Percentiles rank a stretch among this genome's conserved stretches.
Evolutionary conservation across 2,797 vertebrate species (phyloP).

Genomic region (Microctenopoma stevenorrisi): DNA sequence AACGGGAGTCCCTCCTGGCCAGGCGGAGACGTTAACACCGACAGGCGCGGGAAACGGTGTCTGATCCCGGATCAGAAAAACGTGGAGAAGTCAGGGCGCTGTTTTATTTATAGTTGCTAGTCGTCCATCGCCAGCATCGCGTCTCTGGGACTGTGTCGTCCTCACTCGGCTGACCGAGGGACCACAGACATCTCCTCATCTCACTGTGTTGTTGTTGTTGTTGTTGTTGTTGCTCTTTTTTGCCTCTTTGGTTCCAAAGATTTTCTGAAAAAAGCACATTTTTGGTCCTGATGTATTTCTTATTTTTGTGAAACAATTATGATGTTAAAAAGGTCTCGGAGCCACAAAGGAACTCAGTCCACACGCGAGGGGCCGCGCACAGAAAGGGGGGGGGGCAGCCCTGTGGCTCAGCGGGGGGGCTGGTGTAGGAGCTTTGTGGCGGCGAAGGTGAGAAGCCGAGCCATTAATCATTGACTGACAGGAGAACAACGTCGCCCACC

Average conservation of each 20-base stretch:
- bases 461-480: slow-evolving; percentile 69
- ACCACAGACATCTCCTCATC: slow-evolving; percentile 52
- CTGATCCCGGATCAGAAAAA: slow-evolving; percentile 10
- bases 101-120: slow-evolving; percentile 41
- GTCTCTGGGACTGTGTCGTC: slow-evolving; percentile 50
- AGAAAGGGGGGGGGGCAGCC: slow-evolving; percentile 10
- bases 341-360: background rate
- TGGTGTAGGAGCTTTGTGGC: slow-evolving; percentile 32
- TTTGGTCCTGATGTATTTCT: slow-evolving; percentile 69
- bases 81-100: background rate
- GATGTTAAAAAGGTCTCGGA: slow-evolving; percentile 23
- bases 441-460: slow-evolving; percentile 65
- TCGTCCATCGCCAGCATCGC: slow-evolving; percentile 16
- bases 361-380: slow-evolving; percentile 47
- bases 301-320: slow-evolving; percentile 52
- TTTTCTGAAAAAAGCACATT: slow-evolving; percentile 78
- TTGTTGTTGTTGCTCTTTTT: slow-evolving; percentile 62
- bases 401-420: slow-evolving; percentile 18
- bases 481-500: slow-evolving; percentile 50
- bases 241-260: slow-evolving; percentile 82
- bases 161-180: slow-evolving; percentile 39
- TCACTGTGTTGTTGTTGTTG: slow-evolving; percentile 25
- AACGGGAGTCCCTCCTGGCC: slow-evolving; percentile 50
- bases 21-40: slow-evolving; percentile 30
- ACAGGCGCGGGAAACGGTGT: slow-evolving; percentile 16